A percentile compares a stretch with the other conserved stretches of the same genome.
Evolutionary conservation across 2,797 vertebrate genomes (phyloP).

Genomic region (Rhincodon typus): DNA sequence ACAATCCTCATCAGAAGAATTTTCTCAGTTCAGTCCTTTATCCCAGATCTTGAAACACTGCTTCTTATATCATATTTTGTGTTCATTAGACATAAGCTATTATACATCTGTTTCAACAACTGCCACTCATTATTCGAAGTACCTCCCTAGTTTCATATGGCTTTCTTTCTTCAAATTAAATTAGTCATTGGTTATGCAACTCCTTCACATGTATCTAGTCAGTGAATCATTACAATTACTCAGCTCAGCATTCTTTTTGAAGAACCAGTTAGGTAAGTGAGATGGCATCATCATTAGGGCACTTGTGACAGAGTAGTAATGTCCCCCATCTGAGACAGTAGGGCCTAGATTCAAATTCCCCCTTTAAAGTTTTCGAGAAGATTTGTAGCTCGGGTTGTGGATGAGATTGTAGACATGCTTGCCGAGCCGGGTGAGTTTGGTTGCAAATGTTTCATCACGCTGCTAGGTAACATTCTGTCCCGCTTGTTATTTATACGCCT

Average conservation of each 20-base stretch:
- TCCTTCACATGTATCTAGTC: neutral
- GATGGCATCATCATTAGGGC: neutral
- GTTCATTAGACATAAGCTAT: neutral
- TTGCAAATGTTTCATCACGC: no score
- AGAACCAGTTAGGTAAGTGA: neutral
- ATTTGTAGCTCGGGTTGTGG: no score
- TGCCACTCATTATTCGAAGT: neutral
- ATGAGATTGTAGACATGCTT: no score
- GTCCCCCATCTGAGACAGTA: no score
- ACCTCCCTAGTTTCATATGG: neutral
- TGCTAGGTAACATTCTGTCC: no score
- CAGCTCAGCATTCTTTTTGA: neutral
- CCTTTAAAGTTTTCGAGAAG: no score
- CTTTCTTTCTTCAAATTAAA: neutral
- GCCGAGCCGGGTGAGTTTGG: no score
- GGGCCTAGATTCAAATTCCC: no score
- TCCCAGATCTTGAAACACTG: neutral
- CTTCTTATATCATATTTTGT: neutral
- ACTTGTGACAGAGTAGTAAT: no score
- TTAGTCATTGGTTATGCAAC: neutral
- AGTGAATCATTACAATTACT: neutral
- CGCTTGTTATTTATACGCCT: no score
- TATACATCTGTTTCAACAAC: neutral
- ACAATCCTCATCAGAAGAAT: neutral
- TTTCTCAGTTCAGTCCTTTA: neutral